Base-by-base conservation (phyloP, 2,888 invertebrate genomes). In the Alloplasta piceator region DNA sequence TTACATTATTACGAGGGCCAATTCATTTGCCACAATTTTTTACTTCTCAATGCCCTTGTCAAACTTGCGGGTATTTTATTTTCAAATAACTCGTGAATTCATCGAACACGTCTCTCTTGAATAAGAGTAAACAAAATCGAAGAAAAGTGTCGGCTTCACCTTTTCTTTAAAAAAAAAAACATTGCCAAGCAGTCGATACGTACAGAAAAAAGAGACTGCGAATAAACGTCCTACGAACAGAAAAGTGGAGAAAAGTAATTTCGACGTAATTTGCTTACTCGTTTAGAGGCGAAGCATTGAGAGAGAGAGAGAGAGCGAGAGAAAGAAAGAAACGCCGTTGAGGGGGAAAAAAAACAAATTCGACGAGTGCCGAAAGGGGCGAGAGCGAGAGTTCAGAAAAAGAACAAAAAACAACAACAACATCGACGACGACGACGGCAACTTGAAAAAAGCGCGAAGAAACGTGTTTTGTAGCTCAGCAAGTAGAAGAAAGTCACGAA, bases 251-350 rank as follows among this genome's bases (percentile, higher is more conserved):
- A 10, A 72, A 72, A 76, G 72, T 78, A 78, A 72, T 78, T 78
- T 55, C 72, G 66, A 66, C 52, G 80, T 80, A 76, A 80, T 80
- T 80, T 76, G 80, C 72, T 80, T 80, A 72, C 56, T 66, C 76
- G 56, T 48, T 80, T 68, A 55, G 38, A 46, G 75, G 6, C 26
- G 14, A 56, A 56, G 56, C 7, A 6, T 26, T 10, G 72, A 36
- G 43, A 39, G 26, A 50, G 36, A 36, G 26, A 14, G 55, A 43
- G 9, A 63, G 52, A 41, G 39, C 4, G 14, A 67, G 9, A 36
- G 36, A 61, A 41, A 41, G 39, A 5, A 12, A 55, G 12, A 41
- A 41, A 50, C 4, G 50, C 4, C 14, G 55, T 1, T 52, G 52
- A 39, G 36, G 14, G 6, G 61, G n/a, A 36, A 9, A 43, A 64